phyloP scores from a whole-genome alignment of 2,888 invertebrate genomes.

The Neoascia interrupta region DNA sequence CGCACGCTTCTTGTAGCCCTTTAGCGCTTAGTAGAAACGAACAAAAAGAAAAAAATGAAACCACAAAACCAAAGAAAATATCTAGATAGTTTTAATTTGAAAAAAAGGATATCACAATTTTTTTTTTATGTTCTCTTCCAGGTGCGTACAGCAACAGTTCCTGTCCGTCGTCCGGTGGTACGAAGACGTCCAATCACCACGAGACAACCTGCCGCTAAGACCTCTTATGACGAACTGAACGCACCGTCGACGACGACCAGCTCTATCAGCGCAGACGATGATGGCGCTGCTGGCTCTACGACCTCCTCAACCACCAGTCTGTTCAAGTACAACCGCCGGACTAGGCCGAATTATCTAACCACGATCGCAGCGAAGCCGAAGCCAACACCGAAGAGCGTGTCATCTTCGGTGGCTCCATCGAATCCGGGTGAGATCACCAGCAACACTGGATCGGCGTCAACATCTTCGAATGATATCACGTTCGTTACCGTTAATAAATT shows the following conservation, averaged over 20 bases:
- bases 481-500: slow-evolving; percentile 63
- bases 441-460: slow-evolving; percentile 58
- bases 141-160: slow-evolving; percentile 37
- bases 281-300: slow-evolving; percentile 22
- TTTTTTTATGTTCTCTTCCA: slow-evolving; percentile 32
- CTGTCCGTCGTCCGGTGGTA: slow-evolving; percentile 45
- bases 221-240: slow-evolving; percentile 60
- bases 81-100: slow-evolving; percentile 10
- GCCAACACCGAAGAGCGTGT: slow-evolving; percentile 49
- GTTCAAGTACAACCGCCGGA: slow-evolving; percentile 63
- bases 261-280: slow-evolving; percentile 39
- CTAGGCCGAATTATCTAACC: slow-evolving; percentile 54
- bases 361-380: slow-evolving; percentile 56
- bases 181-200: slow-evolving; percentile 50
- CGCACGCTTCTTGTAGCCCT: background rate
- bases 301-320: slow-evolving; percentile 45
- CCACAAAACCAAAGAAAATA: slow-evolving; percentile 56
- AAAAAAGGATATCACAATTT: too few species aligned
- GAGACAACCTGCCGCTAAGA: slow-evolving; percentile 51
- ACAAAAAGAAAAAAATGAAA: slow-evolving; percentile 40
- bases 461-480: slow-evolving; percentile 72
- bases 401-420: slow-evolving; percentile 41
- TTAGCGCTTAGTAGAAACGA: background rate
- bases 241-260: slow-evolving; percentile 36
- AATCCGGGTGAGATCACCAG: slow-evolving; percentile 64